Evolutionary conservation across 2,113 vertebrate genomes (phyloP).

Genomic region (Periophthalmus modestus): DNA sequence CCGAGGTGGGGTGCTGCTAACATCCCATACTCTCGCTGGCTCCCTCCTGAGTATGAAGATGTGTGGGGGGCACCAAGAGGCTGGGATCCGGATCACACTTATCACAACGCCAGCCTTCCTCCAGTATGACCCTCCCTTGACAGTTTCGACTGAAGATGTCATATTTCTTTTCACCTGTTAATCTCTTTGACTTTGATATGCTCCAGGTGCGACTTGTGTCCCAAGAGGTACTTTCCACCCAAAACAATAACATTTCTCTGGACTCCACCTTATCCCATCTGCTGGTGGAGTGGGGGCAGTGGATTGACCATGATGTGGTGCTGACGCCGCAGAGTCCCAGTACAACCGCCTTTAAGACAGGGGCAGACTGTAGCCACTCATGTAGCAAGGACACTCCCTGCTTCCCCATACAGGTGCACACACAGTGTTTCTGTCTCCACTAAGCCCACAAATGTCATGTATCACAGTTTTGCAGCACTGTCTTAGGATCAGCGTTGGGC

Average conservation of each 20-base stretch:
- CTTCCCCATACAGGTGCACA: constrained; percentile 78
- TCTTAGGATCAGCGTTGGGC: background rate
- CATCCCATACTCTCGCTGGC: constrained; percentile 78
- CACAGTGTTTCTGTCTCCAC: background rate
- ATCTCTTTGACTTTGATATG: background rate
- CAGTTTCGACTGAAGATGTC: background rate
- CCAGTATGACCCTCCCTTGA: constrained; percentile 62
- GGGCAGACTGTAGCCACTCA: constrained; percentile 74
- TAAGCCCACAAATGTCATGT: background rate
- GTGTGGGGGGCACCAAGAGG: constrained; percentile 70
- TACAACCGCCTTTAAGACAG: constrained; percentile 70
- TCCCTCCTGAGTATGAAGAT: constrained; percentile 78
- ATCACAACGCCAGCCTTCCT: constrained; percentile 74
- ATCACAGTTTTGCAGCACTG: background rate
- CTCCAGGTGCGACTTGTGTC: constrained; percentile 77
- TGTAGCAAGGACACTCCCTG: constrained; percentile 77
- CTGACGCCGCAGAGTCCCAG: constrained; percentile 80
- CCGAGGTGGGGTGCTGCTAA: constrained; percentile 78
- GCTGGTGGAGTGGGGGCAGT: constrained; percentile 83
- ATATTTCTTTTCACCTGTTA: background rate
- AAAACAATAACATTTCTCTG: constrained; percentile 77
- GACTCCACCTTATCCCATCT: constrained; percentile 77
- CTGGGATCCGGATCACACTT: constrained; percentile 72
- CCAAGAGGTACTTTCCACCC: constrained; percentile 77
- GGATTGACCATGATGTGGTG: constrained; percentile 81